Base-by-base conservation (phyloP, 1,140 invertebrate species). In the Drosophila pachea region DNA sequence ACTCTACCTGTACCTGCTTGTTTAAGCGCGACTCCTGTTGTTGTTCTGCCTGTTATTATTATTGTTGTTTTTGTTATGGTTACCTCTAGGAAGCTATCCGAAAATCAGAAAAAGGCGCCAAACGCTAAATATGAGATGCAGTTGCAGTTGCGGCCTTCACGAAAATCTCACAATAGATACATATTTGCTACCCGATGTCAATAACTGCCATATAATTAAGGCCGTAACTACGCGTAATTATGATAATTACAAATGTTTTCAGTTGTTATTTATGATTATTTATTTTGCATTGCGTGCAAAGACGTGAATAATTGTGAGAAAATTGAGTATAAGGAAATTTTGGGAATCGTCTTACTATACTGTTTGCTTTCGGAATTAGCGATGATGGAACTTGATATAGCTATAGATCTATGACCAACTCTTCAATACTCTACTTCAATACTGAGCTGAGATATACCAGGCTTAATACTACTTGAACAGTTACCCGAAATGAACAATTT, bases 1-100 rank as follows among this genome's bases (percentile, higher is more conserved):
- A n/a, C 38, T 32, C 8, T 6, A 12, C 12, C 22, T 68, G 68
- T 84, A 86, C 79, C 81, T 84, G 81, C 81, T 76, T 66, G 84
- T 81, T 79, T 68, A 73, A 63, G 63, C 66, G 60, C 59, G 67
- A 65, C 63, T 82, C 62, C 60, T 66, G 58, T 54, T 50, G 59
- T 48, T 48, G 62, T 66, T 61, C 12, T 61, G 8, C 22, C 22
- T 68, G 58, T 55, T 68, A 6, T 53, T 54, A 14, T 62, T 52
- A 31, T 55, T 68, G 45, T 59, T 73, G 48, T 53, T 12, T 4
- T 42, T 42, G 53, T 68, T 69, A 54, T 61, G 60, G 31, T n/a
- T 58, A 60, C 65, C 71, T 63, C 74, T 82, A 82, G 78, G 72
- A 82, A 63, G 68, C 69, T 78, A 78, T 66, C 74, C 63, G 67